Evolutionary conservation across 1,140 invertebrate species (phyloP).

Genomic region (Drosophila bocki): DNA sequence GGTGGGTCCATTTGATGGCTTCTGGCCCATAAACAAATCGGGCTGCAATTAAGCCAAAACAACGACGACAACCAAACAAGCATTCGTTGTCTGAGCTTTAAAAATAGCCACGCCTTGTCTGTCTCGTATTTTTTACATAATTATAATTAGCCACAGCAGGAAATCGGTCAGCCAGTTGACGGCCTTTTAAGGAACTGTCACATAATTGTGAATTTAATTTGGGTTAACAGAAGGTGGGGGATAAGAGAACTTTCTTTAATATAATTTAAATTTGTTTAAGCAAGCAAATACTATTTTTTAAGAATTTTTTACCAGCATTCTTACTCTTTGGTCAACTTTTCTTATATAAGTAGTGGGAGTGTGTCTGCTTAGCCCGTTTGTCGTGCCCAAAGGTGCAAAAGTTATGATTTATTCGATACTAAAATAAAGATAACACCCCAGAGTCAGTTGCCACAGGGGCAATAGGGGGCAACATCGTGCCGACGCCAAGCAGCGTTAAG

Average conservation of each 20-base stretch:
- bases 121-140: slow-evolving; percentile 34
- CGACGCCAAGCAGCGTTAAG: slow-evolving; percentile 24
- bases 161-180: slow-evolving; percentile 46
- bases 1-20: slow-evolving; percentile 64
- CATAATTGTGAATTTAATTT: slow-evolving; percentile 50
- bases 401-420: slow-evolving; percentile 50
- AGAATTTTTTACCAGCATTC: neutral
- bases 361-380: slow-evolving; percentile 8
- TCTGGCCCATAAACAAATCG: slow-evolving; percentile 75
- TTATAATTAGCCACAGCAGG: slow-evolving; percentile 55
- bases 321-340: neutral
- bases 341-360: neutral
- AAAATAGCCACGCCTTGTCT: slow-evolving; percentile 55
- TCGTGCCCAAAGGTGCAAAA: slow-evolving; percentile 50
- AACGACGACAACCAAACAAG: slow-evolving; percentile 42
- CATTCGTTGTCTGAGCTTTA: slow-evolving; percentile 40
- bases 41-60: slow-evolving; percentile 60
- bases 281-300: no score
- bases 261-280: no score
- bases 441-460: slow-evolving; percentile 8
- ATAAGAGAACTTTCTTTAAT: neutral
- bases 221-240: slow-evolving; percentile 7
- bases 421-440: slow-evolving; percentile 47
- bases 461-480: slow-evolving; percentile 41
- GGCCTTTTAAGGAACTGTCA: slow-evolving; percentile 44